Evolutionary conservation across 1,140 invertebrate species (phyloP), one percentile per base, ranked within the genome.

Genomic region (Penaeus vannamei): DNA sequence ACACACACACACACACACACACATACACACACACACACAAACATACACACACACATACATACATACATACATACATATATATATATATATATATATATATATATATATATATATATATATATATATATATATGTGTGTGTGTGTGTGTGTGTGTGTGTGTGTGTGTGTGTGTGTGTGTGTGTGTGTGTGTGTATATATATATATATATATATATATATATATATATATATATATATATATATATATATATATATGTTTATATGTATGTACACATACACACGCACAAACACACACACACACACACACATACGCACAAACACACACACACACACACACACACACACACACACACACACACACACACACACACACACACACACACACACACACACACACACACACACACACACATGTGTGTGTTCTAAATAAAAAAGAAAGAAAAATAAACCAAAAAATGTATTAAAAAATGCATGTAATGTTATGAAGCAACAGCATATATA

Each of bases 281-380:
- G 36, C 29, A 80, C 29, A 36, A 12, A 80, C 29, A 80, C 29
- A 80, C 29, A 80, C 29, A 80, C 29, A 80, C 29, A 80, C 29
- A 80, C 36, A 80, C 36, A 80, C 36, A 80, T 23, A 36, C 8
- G 36, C 36, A 80, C 36, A 80, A 8, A 80, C 36, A 80, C 29
- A 80, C 77, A 80, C 36, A 80, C 36, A 36, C 36, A 80, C 36
- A 80, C 26, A 80, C 36, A 80, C 36, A 80, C 36, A 80, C 36
- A 80, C 36, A 80, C 36, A 80, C 36, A 80, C 36, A 80, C 36
- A 80, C 36, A 80, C 36, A 80, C 36, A 80, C 36, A 80, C 36
- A 80, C 36, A 80, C 36, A 80, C 36, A 80, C 36, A 36, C 8
- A 36, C 36, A 80, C 36, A 80, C 36, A 80, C 36, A 80, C 36